Conservation (phyloP, 2,113 vertebrate species). For the Cebidichthys violaceus region DNA sequence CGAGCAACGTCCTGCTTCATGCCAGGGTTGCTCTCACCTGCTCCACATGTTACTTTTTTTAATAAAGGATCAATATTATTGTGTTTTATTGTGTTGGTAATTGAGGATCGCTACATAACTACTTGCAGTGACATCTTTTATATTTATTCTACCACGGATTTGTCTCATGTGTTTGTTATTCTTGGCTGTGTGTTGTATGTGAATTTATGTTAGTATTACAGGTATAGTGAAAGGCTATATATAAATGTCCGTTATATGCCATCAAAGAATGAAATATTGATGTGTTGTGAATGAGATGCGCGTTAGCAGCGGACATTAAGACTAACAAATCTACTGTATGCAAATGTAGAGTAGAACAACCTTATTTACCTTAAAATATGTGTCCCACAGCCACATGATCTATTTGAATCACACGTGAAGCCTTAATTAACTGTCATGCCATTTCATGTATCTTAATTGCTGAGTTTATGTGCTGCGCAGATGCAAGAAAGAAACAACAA, state of each 20-base stretch:
- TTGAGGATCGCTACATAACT: neutral
- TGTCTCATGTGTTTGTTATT: neutral
- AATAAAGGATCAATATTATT: constrained; percentile 33
- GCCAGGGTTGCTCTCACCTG: constrained; percentile 25
- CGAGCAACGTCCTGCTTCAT: constrained; percentile 10
- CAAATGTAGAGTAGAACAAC: neutral
- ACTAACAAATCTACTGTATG: neutral
- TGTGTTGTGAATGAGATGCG: neutral
- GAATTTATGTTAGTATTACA: neutral
- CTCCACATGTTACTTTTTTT: neutral
- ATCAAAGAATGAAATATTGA: neutral
- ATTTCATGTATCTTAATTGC: neutral
- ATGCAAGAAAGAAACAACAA: constrained; percentile 55
- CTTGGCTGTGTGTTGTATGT: neutral
- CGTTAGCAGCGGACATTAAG: neutral
- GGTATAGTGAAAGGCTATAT: neutral
- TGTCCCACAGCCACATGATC: neutral
- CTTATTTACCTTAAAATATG: neutral
- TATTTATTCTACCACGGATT: neutral
- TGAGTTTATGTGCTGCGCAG: neutral
- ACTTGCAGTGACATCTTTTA: constrained; percentile 2
- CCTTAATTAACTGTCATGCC: neutral
- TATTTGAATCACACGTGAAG: constrained; percentile 7
- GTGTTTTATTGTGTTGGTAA: constrained; percentile 11
- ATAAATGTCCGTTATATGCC: neutral